Evolutionary conservation across 2,888 invertebrate species (phyloP), one percentile per base, ranked within the genome.

Genomic region (Zootermopsis nevadensis): DNA sequence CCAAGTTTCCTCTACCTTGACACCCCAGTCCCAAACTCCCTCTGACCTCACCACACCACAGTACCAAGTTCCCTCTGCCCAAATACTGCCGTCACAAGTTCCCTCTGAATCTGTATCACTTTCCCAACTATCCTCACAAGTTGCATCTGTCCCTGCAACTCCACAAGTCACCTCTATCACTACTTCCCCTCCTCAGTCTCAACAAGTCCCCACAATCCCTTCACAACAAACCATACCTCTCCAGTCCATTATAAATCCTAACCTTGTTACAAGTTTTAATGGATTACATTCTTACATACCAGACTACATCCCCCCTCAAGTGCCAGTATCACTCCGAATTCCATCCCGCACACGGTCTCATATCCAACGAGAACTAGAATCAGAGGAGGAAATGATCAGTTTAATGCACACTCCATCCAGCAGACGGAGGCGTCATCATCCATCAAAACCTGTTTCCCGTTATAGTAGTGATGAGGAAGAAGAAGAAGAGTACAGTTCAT

Each of bases 401-500:
- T 53, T 83, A 55, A 77, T 82, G 33, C 84, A 83, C 22, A 35
- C 60, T 27, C 79, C 60, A 24, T 42, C 83, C 38, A 53, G 81
- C 12, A 53, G 85, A 81, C 38, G 84, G 84, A 31, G 83, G 31
- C 79, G 72, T 82, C 86, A 66, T n/a, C 83, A 83, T 27, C 77
- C 53, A 19, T 66, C 72, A 30, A 84, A 84, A 60, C 81, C 82
- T 31, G 53, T 67, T 30, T 81, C 84, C 27, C 84, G 80, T 66
- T 84, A 84, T 72, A 86, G 84, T 77, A 86, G 85, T 81, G 86
- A 85, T 42, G 85, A 86, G 60, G 85, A 86, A 87, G 76, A 87
- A 77, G 88, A 87, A 81, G 87, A 88, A 35, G 87, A 88, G 35
- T 87, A 88, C 80, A 87, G 88, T 84, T 87, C 88, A 35, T 87